Evolutionary conservation across 2,797 vertebrate genomes (phyloP).

Genomic region (Phoeniculus purpureus): DNA sequence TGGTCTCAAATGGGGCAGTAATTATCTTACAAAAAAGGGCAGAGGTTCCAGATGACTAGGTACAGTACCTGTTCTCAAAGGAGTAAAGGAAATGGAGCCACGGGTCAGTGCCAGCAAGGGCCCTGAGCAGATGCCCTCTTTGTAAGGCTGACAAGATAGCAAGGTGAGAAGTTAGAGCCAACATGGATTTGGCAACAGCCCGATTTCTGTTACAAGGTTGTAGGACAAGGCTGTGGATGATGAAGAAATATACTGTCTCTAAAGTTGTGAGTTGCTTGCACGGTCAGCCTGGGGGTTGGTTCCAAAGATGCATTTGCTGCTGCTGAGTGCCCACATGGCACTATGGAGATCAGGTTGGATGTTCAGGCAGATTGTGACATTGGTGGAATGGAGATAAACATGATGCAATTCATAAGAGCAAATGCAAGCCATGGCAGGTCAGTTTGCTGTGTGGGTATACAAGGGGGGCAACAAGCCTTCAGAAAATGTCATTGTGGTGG

Average conservation of each 20-base stretch:
- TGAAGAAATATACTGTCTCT: not conserved
- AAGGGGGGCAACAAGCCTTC: not conserved
- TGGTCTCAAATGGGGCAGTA: not conserved
- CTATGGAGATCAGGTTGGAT: not conserved
- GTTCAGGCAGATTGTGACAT: not conserved
- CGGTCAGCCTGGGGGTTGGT: not conserved
- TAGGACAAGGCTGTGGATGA: not conserved
- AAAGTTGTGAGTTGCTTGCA: not conserved
- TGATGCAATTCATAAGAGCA: not conserved
- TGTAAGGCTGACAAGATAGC: not conserved
- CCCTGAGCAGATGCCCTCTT: not conserved
- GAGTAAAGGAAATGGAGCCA: not conserved
- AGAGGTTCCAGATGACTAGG: not conserved
- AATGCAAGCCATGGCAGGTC: not conserved
- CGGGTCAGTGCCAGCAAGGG: not conserved
- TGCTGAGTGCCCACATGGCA: rapidly evolving
- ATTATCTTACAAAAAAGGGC: not conserved
- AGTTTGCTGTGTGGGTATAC: not conserved
- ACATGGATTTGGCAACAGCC: not conserved
- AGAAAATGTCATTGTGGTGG: not conserved
- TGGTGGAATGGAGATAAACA: slow-evolving; percentile 18
- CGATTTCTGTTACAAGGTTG: not conserved
- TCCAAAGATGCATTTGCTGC: not conserved
- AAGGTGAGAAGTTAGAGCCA: not conserved
- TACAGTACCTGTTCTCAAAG: not conserved